These are phyloP conservation scores for Cerastoderma edule DNA, from an alignment of 2,888 invertebrate species.

Conservation along the genomic window DNA sequence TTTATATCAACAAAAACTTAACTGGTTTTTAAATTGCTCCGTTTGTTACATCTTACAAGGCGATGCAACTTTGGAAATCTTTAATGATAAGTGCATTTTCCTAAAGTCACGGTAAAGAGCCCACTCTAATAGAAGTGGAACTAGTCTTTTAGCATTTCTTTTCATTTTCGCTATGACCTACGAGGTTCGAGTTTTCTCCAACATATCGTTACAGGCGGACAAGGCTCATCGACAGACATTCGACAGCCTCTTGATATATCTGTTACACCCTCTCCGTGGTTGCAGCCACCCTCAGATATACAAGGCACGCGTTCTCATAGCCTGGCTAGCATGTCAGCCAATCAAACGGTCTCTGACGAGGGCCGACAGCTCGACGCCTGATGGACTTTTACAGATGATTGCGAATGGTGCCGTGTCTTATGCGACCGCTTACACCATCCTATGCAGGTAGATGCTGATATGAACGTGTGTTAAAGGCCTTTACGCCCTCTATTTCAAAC, in stretches of 20 bases:
- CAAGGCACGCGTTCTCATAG: constrained; percentile 42
- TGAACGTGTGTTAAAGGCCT: too few species aligned
- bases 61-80: too few species aligned
- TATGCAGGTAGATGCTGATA: constrained; percentile 43
- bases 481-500: too few species aligned
- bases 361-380: constrained; percentile 17
- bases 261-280: constrained; percentile 38
- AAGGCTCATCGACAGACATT: constrained; percentile 33
- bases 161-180: too few species aligned
- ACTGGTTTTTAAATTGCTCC: too few species aligned
- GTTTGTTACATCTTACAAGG: too few species aligned
- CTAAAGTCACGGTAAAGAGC: too few species aligned
- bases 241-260: constrained; percentile 34
- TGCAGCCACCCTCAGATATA: constrained; percentile 35
- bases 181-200: too few species aligned
- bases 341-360: constrained; percentile 17
- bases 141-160: too few species aligned
- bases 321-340: constrained; percentile 45
- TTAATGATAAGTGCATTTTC: too few species aligned
- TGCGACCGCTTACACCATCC: constrained; percentile 34
- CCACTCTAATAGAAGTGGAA: too few species aligned
- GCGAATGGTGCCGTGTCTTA: constrained; percentile 22
- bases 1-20: too few species aligned
- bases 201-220: constrained; percentile 37
- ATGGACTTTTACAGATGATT: constrained; percentile 34